Percentiles rank a stretch among this genome's conserved stretches.
Evolutionary conservation across 1,140 invertebrate genomes (phyloP).

Genomic region (Caerostris darwini): DNA sequence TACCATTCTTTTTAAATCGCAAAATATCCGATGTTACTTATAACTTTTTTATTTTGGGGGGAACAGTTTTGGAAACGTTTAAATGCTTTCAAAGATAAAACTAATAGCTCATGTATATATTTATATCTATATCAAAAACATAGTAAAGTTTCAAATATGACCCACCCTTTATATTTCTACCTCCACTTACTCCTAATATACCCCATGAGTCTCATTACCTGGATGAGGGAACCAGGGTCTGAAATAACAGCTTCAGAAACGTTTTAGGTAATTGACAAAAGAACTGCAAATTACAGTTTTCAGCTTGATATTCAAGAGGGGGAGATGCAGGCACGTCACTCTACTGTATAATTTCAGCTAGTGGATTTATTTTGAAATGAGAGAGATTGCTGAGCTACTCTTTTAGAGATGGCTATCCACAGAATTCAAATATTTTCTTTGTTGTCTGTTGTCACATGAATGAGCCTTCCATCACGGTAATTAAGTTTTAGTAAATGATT

Average conservation of each 20-base stretch:
- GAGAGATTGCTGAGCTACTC: neutral
- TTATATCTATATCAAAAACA: neutral
- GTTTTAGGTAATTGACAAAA: neutral
- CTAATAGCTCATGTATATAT: too few relatives aligned
- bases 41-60: too few relatives aligned
- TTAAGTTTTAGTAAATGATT: too few relatives aligned
- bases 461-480: too few relatives aligned
- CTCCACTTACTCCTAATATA: neutral
- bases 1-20: too few relatives aligned
- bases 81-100: too few relatives aligned
- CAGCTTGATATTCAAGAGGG: neutral
- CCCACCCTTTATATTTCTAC: neutral
- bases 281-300: neutral
- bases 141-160: neutral
- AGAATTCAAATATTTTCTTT: neutral
- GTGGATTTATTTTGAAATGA: neutral
- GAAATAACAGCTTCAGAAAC: neutral
- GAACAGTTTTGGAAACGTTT: too few relatives aligned
- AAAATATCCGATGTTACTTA: too few relatives aligned
- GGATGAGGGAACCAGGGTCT: neutral
- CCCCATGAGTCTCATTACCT: neutral
- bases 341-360: neutral
- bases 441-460: neutral
- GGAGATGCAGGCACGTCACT: neutral
- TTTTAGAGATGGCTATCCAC: neutral